Base-by-base conservation (phyloP, 2,888 invertebrate genomes). In the Dusona sp. region DNA sequence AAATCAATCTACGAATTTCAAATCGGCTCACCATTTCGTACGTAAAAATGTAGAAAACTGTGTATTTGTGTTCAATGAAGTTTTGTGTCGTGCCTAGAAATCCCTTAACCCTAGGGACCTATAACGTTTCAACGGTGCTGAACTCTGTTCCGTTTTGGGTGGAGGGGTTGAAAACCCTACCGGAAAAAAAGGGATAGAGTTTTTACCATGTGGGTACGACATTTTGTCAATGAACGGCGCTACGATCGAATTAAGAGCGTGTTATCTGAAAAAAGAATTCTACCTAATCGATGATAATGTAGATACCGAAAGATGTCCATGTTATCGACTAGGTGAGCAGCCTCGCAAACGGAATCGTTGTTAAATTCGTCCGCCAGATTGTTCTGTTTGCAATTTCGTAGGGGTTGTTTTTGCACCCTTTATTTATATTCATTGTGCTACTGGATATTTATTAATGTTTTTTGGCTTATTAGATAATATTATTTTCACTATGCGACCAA, bases 181-280 rank as follows among this genome's bases (percentile, higher is more conserved):
- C 54, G 81, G 73, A 51, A 82, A 84, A 81, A 86, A 79, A 67
- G 74, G 48, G 33, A 78, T 48, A 25, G 42, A 61, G 22, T 42
- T 51, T 75, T 87, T 85, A 45, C 38, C 79, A 22, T 88, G 73
- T 64, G 73, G 72, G 81, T 87, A 70, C 87, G 25, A 64, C 7
- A 25, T 11, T 78, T 16, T 19, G 33, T 22, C 73, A 68, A 88
- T 83, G 74, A 7, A 88, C 65, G 88, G 89, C 90, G 91, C 90
- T 89, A 86, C 75, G 51, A 73, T 79, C 87, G 89, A 89, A 90
- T 75, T 45, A 70, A 91, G 91, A 92, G 89, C 42, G 13, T 72
- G 42, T 91, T 91, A 92, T 90, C 92, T 89, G 87, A 79, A 92
- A 92, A 92, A 92, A 92, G 93, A 92, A 90, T 90, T 89, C 93